Base-by-base conservation (phyloP, 1,140 invertebrate species). In the Temnothorax nylanderi region DNA sequence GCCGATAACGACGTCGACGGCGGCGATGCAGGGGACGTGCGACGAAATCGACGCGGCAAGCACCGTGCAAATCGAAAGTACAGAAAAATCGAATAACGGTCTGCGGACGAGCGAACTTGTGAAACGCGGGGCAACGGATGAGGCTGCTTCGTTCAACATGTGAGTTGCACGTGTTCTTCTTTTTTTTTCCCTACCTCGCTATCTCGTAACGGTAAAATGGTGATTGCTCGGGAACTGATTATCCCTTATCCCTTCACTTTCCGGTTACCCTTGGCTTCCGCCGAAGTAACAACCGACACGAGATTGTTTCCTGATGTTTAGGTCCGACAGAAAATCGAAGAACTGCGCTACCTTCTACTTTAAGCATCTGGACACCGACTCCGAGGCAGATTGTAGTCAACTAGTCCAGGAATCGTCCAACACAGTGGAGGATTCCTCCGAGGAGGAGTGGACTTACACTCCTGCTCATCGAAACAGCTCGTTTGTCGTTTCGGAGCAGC, bases 261-360 rank as follows among this genome's bases (percentile, higher is more conserved):
- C 21, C 64, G 34, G 21, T 37, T 51, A 32, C 8, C 13, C 4
- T 18, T 47, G 5, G 7, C 8, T 18, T 62, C 44, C 26, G 26
- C 18, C 44, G 26, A 49, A 18, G 13, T 34, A 37, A 26, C 37
- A 77, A 51, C 32, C 60, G 32, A 67, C 8, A 37, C 8, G 44
- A n/a, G n/a, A 37, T 74, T 72, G 54, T 84, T 62, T 75, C 5
- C 41, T 75, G 26, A 47, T 84, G 54, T 51, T 56, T 76, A 96
- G 97, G 56, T 97, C 97, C 1, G 97, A 98, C 94, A 95, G 97
- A 86, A 97, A 97, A 92, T 97, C 97, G 16, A 97, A 97, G 91
- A 98, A 98, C 92, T 97, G 96, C 91, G 98, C 97, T 84, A 98
- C 97, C 74, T 98, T 97, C 93, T 98, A 98, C 94, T 98, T 98